Base-by-base conservation (phyloP, 2,113 vertebrate genomes). In the Potamarius usumacintae region DNA sequence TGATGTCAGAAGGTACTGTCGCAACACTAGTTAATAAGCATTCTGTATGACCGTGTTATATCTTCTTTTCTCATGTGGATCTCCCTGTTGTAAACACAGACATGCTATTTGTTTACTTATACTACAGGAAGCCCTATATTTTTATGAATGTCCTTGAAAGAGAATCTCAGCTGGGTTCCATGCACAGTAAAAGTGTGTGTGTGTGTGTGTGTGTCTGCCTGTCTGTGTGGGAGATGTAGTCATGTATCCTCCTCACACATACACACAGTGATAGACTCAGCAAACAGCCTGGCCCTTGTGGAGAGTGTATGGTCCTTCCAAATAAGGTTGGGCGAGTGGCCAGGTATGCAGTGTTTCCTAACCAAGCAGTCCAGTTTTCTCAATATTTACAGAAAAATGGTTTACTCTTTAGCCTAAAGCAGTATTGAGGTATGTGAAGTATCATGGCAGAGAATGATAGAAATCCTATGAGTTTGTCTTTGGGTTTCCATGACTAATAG, bases 61-160 rank as follows among this genome's bases (percentile, higher is more conserved):
- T 65, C 60, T 63, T 25, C 1, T 63, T 20, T 34, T 27, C 30
- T 48, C 1, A 1, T 82, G 69, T 85, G 53, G 69, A 27, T 63
- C 34, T 50, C 80, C 20, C 79, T 63, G 48, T 67, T 63, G 50
- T 87, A 83, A 82, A 57, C 79, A 67, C 58, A 62, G 79, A 52
- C 81, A n/a, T 60, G 83, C 52, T 50, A 72, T 87, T 50, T 81
- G 85, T 87, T 87, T 67, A 34, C n/a, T 71, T 82, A 7, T 69
- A 50, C 79, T 52, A 22, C 57, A 52, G 42, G 71, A 74, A 57
- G 57, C 53, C 84, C 60, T 84, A 48, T 84, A 84, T 78, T 88
- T 78, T 76, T 83, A 84, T 88, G 72, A 86, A 69, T 69, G 69
- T 86, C 42, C 63, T 87, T 83, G 55, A 84, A 67, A 34, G 25